Evolutionary conservation across 2,797 vertebrate genomes (phyloP).

Genomic region (Parotocinclus haroldoi): DNA sequence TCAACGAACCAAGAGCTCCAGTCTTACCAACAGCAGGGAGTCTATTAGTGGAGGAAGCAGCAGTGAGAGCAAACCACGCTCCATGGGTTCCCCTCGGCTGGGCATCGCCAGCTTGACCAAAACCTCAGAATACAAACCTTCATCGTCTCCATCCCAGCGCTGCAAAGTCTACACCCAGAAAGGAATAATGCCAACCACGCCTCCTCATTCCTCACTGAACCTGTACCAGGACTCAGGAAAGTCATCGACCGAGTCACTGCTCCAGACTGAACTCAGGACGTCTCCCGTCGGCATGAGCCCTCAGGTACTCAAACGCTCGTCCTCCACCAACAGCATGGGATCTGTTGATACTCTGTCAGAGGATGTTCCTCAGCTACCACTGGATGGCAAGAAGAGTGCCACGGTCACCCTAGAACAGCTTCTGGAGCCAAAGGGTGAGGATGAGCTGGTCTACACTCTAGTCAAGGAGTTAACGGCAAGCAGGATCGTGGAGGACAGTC

Average conservation of each 20-base stretch:
- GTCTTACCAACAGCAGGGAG: slow-evolving; percentile 83
- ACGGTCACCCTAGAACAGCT: slow-evolving; percentile 78
- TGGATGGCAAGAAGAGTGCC: slow-evolving; percentile 74
- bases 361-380: slow-evolving; percentile 67
- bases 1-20: slow-evolving; percentile 73
- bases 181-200: slow-evolving; percentile 81
- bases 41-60: slow-evolving; percentile 75
- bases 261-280: slow-evolving; percentile 79
- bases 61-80: slow-evolving; percentile 82
- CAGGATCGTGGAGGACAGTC: slow-evolving; percentile 75
- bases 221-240: slow-evolving; percentile 62
- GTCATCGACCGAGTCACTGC: slow-evolving; percentile 75
- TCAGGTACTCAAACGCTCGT: slow-evolving; percentile 80
- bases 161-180: slow-evolving; percentile 95
- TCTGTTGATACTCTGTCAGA: slow-evolving; percentile 70
- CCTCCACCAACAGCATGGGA: slow-evolving; percentile 69
- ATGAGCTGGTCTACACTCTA: slow-evolving; percentile 81
- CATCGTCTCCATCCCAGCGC: slow-evolving; percentile 89
- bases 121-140: slow-evolving; percentile 91
- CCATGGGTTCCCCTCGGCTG: slow-evolving; percentile 89
- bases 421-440: slow-evolving; percentile 75
- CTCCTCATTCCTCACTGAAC: slow-evolving; percentile 72
- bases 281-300: slow-evolving; percentile 95
- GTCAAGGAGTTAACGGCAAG: slow-evolving; percentile 79
- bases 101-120: slow-evolving; percentile 93